A percentile compares a stretch with the other conserved stretches of the same genome.
Conservation (phyloP, 1,140 invertebrate species). For the Cotesia vestalis region DNA sequence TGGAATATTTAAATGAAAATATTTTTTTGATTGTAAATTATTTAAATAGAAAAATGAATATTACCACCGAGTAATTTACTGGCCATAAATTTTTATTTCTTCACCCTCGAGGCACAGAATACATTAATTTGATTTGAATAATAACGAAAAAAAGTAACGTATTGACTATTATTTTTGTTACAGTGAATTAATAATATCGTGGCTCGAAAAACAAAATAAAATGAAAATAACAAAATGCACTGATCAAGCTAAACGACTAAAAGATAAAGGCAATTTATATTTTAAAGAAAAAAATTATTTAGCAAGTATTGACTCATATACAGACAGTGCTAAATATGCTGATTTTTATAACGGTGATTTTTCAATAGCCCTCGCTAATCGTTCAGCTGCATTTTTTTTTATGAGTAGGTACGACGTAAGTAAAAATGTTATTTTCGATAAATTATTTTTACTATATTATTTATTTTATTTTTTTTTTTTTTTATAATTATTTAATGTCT, state of each 20-base stretch:
- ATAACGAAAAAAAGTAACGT: conserved; percentile 20
- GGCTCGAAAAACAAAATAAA: conserved; percentile 47
- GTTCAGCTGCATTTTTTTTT: conserved; percentile 63
- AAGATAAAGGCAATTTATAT: conserved; percentile 53
- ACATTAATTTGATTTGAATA: conserved; percentile 20
- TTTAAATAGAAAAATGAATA: too few species aligned
- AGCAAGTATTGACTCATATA: conserved; percentile 54
- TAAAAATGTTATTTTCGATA: conserved; percentile 13
- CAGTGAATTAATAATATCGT: conserved; percentile 46
- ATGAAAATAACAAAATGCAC: conserved; percentile 44
- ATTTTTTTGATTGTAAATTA: too few species aligned
- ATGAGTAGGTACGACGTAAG: conserved; percentile 54
- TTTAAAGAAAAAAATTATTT: conserved; percentile 57
- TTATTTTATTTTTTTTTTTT: neutral
- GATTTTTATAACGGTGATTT: conserved; percentile 52
- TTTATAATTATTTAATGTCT: conserved; percentile 11
- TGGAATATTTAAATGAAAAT: neutral
- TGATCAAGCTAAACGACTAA: conserved; percentile 47
- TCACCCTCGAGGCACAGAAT: neutral
- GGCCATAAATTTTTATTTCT: too few species aligned
- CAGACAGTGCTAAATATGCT: conserved; percentile 57
- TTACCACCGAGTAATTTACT: neutral
- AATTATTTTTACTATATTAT: conserved; percentile 7
- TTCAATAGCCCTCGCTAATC: conserved; percentile 60
- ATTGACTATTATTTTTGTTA: conserved; percentile 33